Percentiles rank a stretch among this genome's conserved stretches.
phyloP scores from a whole-genome alignment of 2,113 vertebrate species.

The Mormyrus lacerda region DNA sequence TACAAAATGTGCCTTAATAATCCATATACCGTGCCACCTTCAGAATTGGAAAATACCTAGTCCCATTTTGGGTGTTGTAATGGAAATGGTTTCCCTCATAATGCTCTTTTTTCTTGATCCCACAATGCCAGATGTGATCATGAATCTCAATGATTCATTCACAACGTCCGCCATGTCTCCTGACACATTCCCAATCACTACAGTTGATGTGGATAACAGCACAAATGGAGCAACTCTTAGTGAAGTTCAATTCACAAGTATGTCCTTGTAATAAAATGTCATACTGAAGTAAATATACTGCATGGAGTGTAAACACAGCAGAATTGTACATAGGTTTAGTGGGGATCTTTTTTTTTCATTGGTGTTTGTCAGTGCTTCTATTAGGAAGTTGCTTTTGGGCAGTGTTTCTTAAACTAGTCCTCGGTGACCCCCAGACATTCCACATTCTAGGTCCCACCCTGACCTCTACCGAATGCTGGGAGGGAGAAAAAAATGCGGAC shows the following conservation, averaged over 20 bases:
- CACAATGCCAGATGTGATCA: neutral
- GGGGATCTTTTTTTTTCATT: neutral
- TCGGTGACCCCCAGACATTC: neutral
- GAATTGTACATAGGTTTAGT: neutral
- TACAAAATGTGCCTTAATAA: neutral
- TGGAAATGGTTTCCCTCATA: neutral
- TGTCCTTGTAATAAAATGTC: neutral
- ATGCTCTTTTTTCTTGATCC: neutral
- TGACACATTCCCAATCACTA: constrained; percentile 8
- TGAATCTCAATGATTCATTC: neutral
- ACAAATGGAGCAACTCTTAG: neutral
- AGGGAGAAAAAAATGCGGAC: neutral
- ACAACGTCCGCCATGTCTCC: neutral
- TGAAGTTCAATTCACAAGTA: neutral
- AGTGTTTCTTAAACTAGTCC: neutral
- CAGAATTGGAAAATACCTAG: neutral
- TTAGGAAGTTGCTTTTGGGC: neutral
- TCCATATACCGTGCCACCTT: neutral
- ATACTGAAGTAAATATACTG: neutral
- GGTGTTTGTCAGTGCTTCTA: neutral
- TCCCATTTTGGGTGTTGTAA: neutral
- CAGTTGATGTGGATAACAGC: neutral
- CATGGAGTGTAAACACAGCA: neutral
- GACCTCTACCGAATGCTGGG: neutral
- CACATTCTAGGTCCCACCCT: neutral